Conservation (phyloP, 2,888 invertebrate genomes). For the Cosmopolites sordidus region DNA sequence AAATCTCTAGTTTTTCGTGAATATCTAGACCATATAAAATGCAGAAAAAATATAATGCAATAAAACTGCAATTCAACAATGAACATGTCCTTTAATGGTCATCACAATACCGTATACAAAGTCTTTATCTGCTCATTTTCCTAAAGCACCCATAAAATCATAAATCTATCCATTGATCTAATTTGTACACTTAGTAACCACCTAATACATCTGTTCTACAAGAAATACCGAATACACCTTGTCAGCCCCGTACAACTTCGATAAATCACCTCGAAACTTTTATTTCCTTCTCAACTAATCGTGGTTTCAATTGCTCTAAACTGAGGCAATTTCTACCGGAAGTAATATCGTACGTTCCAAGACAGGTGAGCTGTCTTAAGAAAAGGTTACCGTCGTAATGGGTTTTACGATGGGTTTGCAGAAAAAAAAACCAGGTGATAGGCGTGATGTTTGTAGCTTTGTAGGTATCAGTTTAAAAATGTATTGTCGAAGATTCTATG, state of each 20-base stretch:
- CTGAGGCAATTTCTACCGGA: conserved; percentile 40
- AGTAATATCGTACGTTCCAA: conserved; percentile 24
- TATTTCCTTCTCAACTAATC: conserved; percentile 27
- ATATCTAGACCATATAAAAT: too few species aligned
- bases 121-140: neutral
- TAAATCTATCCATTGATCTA: conserved; percentile 19
- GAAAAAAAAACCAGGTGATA: conserved; percentile 42
- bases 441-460: conserved; percentile 42
- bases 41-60: too few species aligned
- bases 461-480: conserved; percentile 19
- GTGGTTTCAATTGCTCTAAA: conserved; percentile 35
- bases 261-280: too few species aligned
- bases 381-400: too few species aligned
- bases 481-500: conserved; percentile 25
- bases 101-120: too few species aligned
- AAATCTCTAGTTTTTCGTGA: too few species aligned
- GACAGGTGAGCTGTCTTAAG: conserved; percentile 34
- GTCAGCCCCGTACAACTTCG: too few species aligned
- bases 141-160: conserved; percentile 11
- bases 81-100: too few species aligned
- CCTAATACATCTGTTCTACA: conserved; percentile 29
- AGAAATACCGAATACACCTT: neutral
- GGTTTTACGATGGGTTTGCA: too few species aligned
- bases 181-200: conserved; percentile 21
- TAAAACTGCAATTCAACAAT: too few species aligned